Conservation (phyloP, 2,888 invertebrate species). For the Brachynemurus nebulosus region DNA sequence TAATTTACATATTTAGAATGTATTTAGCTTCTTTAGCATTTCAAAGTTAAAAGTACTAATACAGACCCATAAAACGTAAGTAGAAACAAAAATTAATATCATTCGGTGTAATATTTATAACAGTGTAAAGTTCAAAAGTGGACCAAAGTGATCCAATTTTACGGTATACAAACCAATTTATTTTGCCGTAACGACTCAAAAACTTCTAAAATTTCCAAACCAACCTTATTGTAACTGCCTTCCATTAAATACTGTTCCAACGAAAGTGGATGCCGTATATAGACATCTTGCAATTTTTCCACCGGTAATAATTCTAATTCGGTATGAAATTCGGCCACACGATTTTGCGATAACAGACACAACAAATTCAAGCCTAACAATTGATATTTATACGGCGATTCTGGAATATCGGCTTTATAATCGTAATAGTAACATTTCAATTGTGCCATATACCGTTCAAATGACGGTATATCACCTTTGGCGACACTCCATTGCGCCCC, state of each 20-base stretch:
- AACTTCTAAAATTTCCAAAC: background rate
- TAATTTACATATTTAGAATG: too few species aligned
- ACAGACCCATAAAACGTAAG: too few species aligned
- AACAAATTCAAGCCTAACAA: constrained; percentile 87
- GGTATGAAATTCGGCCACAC: constrained; percentile 97
- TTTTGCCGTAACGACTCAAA: too few species aligned
- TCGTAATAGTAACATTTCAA: constrained; percentile 96
- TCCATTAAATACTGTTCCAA: constrained; percentile 99
- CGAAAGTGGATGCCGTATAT: constrained; percentile 86
- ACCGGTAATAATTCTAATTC: constrained; percentile 87
- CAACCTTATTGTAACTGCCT: constrained; percentile 92
- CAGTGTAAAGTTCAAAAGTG: too few species aligned
- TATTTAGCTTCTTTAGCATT: too few species aligned
- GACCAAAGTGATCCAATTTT: too few species aligned
- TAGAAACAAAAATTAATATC: too few species aligned
- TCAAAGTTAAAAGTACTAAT: too few species aligned
- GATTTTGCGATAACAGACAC: constrained; percentile 85
- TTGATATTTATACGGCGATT: constrained; percentile 89
- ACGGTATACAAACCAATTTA: too few species aligned
- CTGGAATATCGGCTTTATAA: constrained; percentile 64
- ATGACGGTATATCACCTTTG: constrained; percentile 82
- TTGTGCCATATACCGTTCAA: constrained; percentile 95
- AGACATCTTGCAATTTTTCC: constrained; percentile 86
- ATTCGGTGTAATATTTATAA: too few species aligned
- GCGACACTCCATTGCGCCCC: constrained; percentile 94